Evolutionary conservation across 1,140 invertebrate species (phyloP).

Genomic region (Argopecten irradians): DNA sequence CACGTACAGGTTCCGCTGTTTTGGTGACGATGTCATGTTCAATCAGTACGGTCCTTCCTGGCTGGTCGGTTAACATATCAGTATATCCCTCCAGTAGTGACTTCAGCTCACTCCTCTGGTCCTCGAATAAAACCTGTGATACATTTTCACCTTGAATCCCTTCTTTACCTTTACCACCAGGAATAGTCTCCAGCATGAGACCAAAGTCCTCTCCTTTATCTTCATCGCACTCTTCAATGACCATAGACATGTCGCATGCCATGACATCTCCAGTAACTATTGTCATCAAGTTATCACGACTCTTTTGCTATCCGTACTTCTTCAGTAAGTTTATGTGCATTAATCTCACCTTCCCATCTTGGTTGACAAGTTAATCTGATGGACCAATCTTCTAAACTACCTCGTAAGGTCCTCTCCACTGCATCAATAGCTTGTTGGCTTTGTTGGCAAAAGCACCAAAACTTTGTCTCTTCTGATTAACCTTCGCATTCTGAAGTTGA

Average conservation of each 20-base stretch:
- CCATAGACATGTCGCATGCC: background rate
- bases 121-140: background rate
- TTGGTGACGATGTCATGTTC: conserved; percentile 35
- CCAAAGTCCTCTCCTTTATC: background rate
- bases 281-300: background rate
- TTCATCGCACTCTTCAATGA: background rate
- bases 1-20: conserved; percentile 27
- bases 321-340: conserved; percentile 28
- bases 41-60: conserved; percentile 37
- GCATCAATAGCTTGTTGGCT: conserved; percentile 41
- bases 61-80: conserved; percentile 42
- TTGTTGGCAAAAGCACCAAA: conserved; percentile 29
- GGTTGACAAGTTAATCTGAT: conserved; percentile 16
- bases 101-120: background rate
- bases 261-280: background rate
- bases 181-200: conserved; percentile 13
- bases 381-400: background rate
- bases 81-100: conserved; percentile 19
- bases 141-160: background rate
- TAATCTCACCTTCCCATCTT: background rate
- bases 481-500: background rate
- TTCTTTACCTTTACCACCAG: background rate
- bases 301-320: background rate
- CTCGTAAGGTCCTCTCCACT: conserved; percentile 24
- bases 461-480: conserved; percentile 43